A percentile compares a stretch with the other conserved stretches of the same genome.
These are phyloP conservation scores for Falco berigora DNA, from an alignment of 2,797 vertebrate genomes.

Conservation along the genomic window DNA sequence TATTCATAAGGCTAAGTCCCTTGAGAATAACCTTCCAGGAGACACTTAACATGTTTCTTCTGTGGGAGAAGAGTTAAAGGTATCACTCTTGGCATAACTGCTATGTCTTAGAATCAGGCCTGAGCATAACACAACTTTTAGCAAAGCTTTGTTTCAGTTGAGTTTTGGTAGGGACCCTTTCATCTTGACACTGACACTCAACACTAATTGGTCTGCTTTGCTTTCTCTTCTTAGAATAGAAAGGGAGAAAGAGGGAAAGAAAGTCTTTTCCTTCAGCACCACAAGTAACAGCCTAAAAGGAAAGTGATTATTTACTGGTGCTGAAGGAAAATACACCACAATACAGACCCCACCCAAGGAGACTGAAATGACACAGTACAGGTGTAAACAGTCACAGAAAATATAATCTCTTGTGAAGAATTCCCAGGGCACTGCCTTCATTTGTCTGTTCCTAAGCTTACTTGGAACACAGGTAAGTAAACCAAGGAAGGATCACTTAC, in stretches of 20 bases:
- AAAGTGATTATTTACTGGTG: conserved; percentile 4
- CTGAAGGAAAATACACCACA: conserved; percentile 12
- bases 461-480: conserved; percentile 15
- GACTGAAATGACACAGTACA: conserved; percentile 37
- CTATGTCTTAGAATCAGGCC: neutral
- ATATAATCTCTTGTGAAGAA: conserved; percentile 27
- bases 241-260: neutral
- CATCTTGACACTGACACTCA: neutral
- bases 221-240: neutral
- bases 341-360: neutral
- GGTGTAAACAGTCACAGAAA: conserved; percentile 22
- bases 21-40: neutral
- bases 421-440: conserved; percentile 29
- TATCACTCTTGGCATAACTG: neutral
- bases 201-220: neutral
- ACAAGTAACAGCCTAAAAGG: neutral
- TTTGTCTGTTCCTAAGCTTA: conserved; percentile 45
- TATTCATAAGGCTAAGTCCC: neutral
- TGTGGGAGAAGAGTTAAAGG: neutral
- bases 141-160: neutral
- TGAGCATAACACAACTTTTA: neutral
- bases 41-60: neutral
- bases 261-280: neutral
- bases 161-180: neutral
- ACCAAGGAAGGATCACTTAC: conserved; percentile 53